Evolutionary conservation across 2,797 vertebrate genomes (phyloP), one percentile per base, ranked within the genome.

Genomic region (Cercopithecus mitis): DNA sequence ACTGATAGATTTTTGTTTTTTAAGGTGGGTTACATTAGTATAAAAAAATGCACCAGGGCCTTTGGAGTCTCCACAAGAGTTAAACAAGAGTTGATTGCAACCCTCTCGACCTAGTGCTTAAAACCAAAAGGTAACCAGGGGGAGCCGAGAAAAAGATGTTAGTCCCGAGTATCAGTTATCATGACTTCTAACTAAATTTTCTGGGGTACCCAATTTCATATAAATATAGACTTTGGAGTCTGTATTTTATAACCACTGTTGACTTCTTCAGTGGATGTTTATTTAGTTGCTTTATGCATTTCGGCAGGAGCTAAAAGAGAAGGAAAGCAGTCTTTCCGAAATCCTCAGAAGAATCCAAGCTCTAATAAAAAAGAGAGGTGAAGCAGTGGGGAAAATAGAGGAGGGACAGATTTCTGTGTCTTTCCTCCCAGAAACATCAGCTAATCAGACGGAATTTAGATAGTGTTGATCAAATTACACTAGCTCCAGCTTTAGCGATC

Each of bases 201-300:
- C 86, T 41, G 12, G 3, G 24, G 30, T 86, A 3, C 45, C 39
- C 13, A 88, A 52, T 91, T 95, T 92, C 24, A 89, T 39, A 27
- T 33, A 76, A 58, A 88, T 75, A 58, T 17, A 45, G 67, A 72
- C 8, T 82, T 94, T 75, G 17, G 4, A 70, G 27, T 76, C 39
- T 76, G 39, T 70, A 70, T 76, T 85, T 90, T 89, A 96, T 58
- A 83, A 86, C 25, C 30, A 61, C 24, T 76, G 14, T 82, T 86
- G 47, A 64, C 24, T 76, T 87, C 75, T 67, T 87, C 27, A 75
- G 55, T 81, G 33, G 80, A 89, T 90, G 27, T 61, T 93, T 72
- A 85, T 81, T 19, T 90, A 45, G n/a, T 86, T 88, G 22, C 75
- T 96, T 83, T 85, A 45, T 57, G 79, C 24, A 82, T 94, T 96